Evolutionary conservation across 2,113 vertebrate species (phyloP), one percentile per base, ranked within the genome.

Genomic region (Plectropomus leopardus): DNA sequence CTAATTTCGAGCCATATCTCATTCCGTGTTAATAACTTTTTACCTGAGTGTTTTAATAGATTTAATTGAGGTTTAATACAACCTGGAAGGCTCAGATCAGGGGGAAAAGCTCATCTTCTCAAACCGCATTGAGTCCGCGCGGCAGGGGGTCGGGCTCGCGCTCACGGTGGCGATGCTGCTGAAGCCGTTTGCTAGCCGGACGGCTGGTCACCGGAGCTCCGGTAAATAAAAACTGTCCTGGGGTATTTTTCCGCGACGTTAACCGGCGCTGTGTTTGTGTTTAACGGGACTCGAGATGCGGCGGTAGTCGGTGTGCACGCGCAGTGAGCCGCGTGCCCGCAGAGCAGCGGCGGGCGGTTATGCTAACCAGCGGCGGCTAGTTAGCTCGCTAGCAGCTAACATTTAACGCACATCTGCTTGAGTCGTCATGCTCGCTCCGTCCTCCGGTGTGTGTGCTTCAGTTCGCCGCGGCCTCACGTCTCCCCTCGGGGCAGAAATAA

Each of bases 311-410:
- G 26, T 7, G 36, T 11, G 3, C 2, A 32, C 5, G 57, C 23
- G 78, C 32, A 21, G 32, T n/a, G 60, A 36, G 70, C 42, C 13
- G 60, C 40, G 10, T 5, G 4, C 3, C 44, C 36, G 28, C 26
- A 9, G 17, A 59, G 44, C 4, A 68, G 59, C 66, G 23, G 44
- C 51, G 65, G 59, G 9, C 28, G 47, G 64, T 5, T 0, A 30
- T 17, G 64, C 19, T 51, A 69, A 50, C 58, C 5, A 53, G 54
- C 74, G 10, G 63, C 40, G 40, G 32, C 8, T 36, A 40, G 58
- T 24, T 77, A 82, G 77, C 72, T 67, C 7, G 78, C 61, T 78
- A 64, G 21, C 17, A 10, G 53, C 65, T 26, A 66, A 26, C 64
- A 30, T 55, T 19, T 19, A 8, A 13, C 44, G 17, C 9, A 19